Percentiles rank a stretch among this genome's conserved stretches.
These are phyloP conservation scores for Amyelois transitella DNA, from an alignment of 1,140 invertebrate species.

Conservation along the genomic window DNA sequence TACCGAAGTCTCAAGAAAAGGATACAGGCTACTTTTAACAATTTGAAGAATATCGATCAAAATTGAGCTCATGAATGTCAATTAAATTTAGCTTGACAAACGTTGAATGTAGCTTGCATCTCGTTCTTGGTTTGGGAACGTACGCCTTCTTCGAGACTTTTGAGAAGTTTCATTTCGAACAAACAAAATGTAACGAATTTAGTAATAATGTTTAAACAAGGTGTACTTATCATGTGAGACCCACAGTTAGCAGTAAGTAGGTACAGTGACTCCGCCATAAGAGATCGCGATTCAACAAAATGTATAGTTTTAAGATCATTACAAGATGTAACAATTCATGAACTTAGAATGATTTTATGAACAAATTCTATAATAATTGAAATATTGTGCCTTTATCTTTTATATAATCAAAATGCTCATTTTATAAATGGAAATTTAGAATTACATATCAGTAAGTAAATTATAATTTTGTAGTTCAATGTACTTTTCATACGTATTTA, in stretches of 20 bases:
- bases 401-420: constrained; percentile 45
- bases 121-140: neutral
- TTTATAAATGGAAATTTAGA: constrained; percentile 36
- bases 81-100: neutral
- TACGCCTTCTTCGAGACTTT: constrained; percentile 30
- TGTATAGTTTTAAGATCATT: constrained; percentile 37
- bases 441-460: constrained; percentile 43
- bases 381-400: constrained; percentile 36
- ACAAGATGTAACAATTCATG: constrained; percentile 26
- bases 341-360: constrained; percentile 8
- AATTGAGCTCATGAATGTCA: neutral
- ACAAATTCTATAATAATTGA: constrained; percentile 20
- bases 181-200: constrained; percentile 50
- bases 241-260: constrained; percentile 47
- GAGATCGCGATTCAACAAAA: constrained; percentile 52
- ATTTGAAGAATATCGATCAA: neutral
- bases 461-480: constrained; percentile 23
- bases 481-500: constrained; percentile 17
- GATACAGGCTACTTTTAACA: neutral
- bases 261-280: constrained; percentile 62
- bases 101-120: neutral
- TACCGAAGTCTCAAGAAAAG: neutral
- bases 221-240: constrained; percentile 31
- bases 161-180: constrained; percentile 46
- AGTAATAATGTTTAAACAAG: constrained; percentile 37